These are phyloP conservation scores for Bettongia penicillata DNA, from an alignment of 2,113 vertebrate genomes.

Conservation along the genomic window DNA sequence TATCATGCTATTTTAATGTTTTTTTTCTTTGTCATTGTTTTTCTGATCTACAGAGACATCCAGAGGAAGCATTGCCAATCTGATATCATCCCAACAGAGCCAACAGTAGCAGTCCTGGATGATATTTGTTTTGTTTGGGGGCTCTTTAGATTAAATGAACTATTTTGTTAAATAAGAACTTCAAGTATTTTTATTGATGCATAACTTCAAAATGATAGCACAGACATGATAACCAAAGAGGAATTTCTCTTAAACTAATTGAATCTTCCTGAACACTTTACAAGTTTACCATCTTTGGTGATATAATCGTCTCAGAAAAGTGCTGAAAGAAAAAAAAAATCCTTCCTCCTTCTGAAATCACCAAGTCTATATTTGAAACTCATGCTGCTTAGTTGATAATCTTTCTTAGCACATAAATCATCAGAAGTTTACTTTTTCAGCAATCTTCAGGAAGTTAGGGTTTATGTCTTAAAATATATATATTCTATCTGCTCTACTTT, in stretches of 20 bases:
- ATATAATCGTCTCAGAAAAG: not conserved
- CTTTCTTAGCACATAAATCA: not conserved
- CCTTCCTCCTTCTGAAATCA: not conserved
- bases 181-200: not conserved
- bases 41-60: not conserved
- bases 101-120: not conserved
- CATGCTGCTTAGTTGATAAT: not conserved
- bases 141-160: not conserved
- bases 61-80: not conserved
- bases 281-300: not conserved
- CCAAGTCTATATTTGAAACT: not conserved
- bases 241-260: constrained; percentile 16
- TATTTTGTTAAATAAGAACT: not conserved
- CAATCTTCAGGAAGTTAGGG: not conserved
- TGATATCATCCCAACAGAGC: not conserved
- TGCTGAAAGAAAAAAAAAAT: not conserved
- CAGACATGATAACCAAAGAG: not conserved
- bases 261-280: not conserved
- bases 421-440: not conserved
- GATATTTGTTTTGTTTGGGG: not conserved
- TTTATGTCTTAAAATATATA: not conserved
- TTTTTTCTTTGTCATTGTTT: not conserved
- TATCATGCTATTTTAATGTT: not conserved
- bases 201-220: not conserved
- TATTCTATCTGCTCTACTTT: not conserved